A percentile compares a stretch with the other conserved stretches of the same genome.
Evolutionary conservation across 2,888 invertebrate genomes (phyloP).

Genomic region (Andrena haemorrhoa): DNA sequence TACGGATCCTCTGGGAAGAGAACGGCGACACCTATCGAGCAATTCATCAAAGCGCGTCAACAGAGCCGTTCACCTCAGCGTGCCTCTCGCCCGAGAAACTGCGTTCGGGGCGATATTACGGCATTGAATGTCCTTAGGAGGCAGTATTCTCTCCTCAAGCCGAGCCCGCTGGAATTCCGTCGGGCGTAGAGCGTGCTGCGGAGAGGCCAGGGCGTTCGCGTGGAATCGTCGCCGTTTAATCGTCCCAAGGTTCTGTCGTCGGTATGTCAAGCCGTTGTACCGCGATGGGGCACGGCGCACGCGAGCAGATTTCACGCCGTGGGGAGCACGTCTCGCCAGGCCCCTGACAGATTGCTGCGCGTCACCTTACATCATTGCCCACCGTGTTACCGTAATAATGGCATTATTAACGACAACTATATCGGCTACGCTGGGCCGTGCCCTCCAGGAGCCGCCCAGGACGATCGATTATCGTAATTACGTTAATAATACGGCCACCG

Average conservation of each 20-base stretch:
- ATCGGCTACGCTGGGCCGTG: constrained; percentile 7
- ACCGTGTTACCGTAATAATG: constrained; percentile 48
- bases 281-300: not conserved
- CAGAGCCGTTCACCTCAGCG: not conserved
- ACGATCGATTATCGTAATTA: constrained; percentile 61
- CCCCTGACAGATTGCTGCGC: constrained; percentile 48
- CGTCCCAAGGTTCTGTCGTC: constrained; percentile 47
- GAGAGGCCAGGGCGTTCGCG: constrained; percentile 27
- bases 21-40: not conserved
- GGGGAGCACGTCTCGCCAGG: constrained; percentile 2
- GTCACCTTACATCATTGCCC: constrained; percentile 62
- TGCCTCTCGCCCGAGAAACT: not conserved
- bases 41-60: constrained; percentile 37
- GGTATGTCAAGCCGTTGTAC: constrained; percentile 47
- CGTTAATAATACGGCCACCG: constrained; percentile 39
- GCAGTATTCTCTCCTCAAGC: constrained; percentile 12
- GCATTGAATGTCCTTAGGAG: not conserved
- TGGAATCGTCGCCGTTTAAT: constrained; percentile 65
- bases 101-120: constrained; percentile 16
- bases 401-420: constrained; percentile 44
- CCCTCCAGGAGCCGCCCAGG: not conserved
- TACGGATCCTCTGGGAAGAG: no score
- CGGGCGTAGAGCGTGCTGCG: no score
- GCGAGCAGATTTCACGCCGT: constrained; percentile 35
- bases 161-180: constrained; percentile 20